Evolutionary conservation across 2,888 invertebrate genomes (phyloP).

Genomic region (Tolmerus cingulatus): DNA sequence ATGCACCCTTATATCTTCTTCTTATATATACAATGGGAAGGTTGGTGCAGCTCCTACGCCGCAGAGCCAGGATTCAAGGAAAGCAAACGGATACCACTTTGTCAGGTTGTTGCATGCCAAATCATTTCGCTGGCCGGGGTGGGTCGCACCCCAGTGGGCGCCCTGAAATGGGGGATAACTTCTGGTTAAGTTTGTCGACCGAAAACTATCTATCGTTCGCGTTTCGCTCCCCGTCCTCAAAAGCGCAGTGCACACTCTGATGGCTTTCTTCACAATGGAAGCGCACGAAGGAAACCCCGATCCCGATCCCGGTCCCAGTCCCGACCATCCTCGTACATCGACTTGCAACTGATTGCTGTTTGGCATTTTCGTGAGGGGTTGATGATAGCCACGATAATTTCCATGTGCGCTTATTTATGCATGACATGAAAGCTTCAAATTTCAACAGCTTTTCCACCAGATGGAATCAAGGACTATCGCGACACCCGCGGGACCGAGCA

Average conservation of each 20-base stretch:
- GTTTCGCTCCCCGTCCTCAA: background rate
- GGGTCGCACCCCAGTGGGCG: background rate
- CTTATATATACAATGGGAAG: background rate
- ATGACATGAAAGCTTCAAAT: conserved; percentile 47
- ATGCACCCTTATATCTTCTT: background rate
- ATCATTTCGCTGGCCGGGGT: background rate
- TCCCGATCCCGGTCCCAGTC: background rate
- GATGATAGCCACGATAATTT: conserved; percentile 46
- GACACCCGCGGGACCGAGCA: background rate
- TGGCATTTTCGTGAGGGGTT: conserved; percentile 42
- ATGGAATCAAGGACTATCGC: background rate
- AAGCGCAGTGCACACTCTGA: background rate
- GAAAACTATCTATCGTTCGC: conserved; percentile 39
- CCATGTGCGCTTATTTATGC: conserved; percentile 48
- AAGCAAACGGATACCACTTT: conserved; percentile 15
- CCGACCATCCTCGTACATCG: conserved; percentile 41
- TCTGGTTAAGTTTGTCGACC: conserved; percentile 46
- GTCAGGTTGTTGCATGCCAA: conserved; percentile 36
- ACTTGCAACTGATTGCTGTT: conserved; percentile 44
- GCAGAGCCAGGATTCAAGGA: background rate
- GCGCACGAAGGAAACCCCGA: background rate
- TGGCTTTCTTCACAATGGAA: background rate
- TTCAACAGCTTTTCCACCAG: conserved; percentile 37
- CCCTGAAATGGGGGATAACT: conserved; percentile 26
- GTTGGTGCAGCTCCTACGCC: background rate